These are phyloP conservation scores for Monochamus alternatus DNA, from an alignment of 2,888 invertebrate species.

Conservation along the genomic window DNA sequence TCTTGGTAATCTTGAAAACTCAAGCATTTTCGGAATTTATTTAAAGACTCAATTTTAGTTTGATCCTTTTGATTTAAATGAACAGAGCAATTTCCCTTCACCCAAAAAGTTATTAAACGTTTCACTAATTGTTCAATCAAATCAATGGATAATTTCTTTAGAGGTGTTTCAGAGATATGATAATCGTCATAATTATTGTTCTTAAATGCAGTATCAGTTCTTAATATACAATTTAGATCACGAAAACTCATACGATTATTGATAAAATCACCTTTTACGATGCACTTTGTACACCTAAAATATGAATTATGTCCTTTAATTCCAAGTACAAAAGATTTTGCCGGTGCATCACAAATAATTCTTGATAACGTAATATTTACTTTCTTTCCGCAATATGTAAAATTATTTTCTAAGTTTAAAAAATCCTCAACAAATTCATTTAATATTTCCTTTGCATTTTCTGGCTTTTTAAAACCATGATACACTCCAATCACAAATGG, in stretches of 20 bases:
- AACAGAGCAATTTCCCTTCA: constrained; percentile 30
- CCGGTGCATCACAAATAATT: constrained; percentile 4
- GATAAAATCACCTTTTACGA: neutral
- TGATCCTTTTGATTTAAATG: constrained; percentile 15
- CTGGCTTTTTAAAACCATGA: neutral
- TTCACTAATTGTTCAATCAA: constrained; percentile 32
- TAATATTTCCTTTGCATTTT: neutral
- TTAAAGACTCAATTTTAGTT: neutral
- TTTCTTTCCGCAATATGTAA: neutral
- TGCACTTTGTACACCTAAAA: constrained; percentile 1
- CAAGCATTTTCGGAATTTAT: constrained; percentile 4
- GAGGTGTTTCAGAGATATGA: constrained; percentile 20
- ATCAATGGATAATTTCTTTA: constrained; percentile 19
- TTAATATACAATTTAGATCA: constrained; percentile 8
- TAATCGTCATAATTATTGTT: constrained; percentile 21
- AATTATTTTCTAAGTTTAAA: neutral
- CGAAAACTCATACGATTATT: constrained; percentile 5
- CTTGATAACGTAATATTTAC: neutral
- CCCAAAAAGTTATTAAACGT: constrained; percentile 47
- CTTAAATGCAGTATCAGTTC: constrained; percentile 29
- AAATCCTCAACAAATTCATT: neutral
- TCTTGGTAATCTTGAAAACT: neutral
- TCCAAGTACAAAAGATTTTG: constrained; percentile 2
- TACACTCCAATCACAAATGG: constrained; percentile 9
- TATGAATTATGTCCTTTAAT: constrained; percentile 5